phyloP scores from a whole-genome alignment of 2,888 invertebrate species.

The Cheilosia urbana region DNA sequence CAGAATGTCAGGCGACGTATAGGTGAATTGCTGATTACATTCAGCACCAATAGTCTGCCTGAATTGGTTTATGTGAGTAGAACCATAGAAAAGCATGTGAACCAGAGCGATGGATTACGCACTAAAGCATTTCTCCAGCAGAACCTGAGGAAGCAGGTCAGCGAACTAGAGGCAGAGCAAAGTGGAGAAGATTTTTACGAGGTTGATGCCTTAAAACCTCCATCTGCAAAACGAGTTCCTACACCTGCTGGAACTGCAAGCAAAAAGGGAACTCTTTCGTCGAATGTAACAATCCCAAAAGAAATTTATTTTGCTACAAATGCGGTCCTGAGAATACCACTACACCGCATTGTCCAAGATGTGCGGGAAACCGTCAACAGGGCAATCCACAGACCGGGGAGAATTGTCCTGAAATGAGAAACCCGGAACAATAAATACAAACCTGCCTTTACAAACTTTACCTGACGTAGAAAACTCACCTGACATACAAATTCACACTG shows the following conservation, averaged over 20 bases:
- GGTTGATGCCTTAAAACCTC: background rate
- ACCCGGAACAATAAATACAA: too few species aligned
- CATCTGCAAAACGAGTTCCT: background rate
- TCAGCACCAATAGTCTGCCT: background rate
- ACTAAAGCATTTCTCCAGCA: background rate
- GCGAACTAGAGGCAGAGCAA: background rate
- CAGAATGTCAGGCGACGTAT: background rate
- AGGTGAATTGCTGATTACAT: constrained; percentile 1
- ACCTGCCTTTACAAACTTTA: too few species aligned
- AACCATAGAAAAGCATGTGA: background rate
- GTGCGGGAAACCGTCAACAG: too few species aligned
- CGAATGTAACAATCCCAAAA: too few species aligned
- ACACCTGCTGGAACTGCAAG: background rate
- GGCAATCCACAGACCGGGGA: too few species aligned
- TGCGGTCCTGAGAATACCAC: too few species aligned
- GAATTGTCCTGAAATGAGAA: too few species aligned
- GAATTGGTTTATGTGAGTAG: background rate
- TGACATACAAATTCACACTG: too few species aligned
- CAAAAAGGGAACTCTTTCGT: too few species aligned
- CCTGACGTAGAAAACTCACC: too few species aligned
- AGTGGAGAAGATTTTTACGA: background rate
- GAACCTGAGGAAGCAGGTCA: background rate
- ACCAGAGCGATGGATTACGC: background rate
- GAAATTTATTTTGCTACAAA: too few species aligned
- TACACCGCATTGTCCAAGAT: too few species aligned